These are phyloP conservation scores for Nesoenas mayeri DNA, from an alignment of 2,113 vertebrate species.

Conservation along the genomic window DNA sequence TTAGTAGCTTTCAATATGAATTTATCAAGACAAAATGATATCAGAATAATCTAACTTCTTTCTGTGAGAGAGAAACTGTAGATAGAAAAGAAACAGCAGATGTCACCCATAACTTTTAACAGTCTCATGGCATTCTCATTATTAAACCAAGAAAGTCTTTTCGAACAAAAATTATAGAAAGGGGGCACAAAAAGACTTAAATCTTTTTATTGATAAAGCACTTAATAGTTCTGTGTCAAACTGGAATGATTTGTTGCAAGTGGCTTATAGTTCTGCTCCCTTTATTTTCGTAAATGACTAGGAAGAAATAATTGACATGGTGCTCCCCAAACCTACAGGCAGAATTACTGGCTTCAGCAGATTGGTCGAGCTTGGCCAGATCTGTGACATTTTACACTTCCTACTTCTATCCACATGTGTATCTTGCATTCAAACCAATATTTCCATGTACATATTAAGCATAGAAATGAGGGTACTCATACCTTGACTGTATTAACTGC, in stretches of 20 bases:
- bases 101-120: conserved; percentile 4
- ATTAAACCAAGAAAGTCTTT: not conserved
- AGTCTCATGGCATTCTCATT: not conserved
- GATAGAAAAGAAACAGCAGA: conserved; percentile 7
- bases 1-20: not conserved
- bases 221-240: not conserved
- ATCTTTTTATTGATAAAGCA: not conserved
- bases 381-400: not conserved
- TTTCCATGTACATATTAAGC: not conserved
- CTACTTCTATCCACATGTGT: not conserved
- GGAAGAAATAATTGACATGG: not conserved
- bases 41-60: conserved; percentile 23
- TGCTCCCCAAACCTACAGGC: not conserved
- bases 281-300: not conserved
- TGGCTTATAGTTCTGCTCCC: not conserved
- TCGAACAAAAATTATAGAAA: not conserved
- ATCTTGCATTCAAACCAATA: not conserved
- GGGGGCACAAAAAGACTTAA: not conserved
- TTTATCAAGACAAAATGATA: conserved; percentile 16
- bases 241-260: not conserved
- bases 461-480: not conserved
- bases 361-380: not conserved
- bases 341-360: not conserved
- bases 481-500: not conserved
- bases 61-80: not conserved